Base-by-base conservation (phyloP, 2,888 invertebrate genomes). In the Archips crataeganus region DNA sequence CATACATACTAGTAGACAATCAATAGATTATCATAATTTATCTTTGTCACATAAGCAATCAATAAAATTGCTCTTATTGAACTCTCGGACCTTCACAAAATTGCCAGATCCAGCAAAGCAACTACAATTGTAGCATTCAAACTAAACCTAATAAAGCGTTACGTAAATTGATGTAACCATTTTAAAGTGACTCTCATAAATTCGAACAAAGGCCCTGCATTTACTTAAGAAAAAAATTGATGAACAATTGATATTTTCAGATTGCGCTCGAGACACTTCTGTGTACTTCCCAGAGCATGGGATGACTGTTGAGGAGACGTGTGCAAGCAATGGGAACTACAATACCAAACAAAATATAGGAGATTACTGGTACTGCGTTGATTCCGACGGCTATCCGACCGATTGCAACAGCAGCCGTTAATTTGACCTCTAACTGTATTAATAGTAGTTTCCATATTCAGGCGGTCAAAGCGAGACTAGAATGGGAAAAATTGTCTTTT, bases 221-320 rank as follows among this genome's bases (percentile, higher is more conserved):
- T 57, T 57, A 3, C 11, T 32, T 9, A 32, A n/a, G 9, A 2
- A 23, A 23, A 2, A 9, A 54, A 9, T 54, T 23, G 23, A 57
- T 32, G 9, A 45, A 23, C 0, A 45, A 45, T 45, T 23, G 23
- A 2, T 13, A 51, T 32, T 84, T 83, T 71, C 89, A 96, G 96
- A 96, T 84, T 96, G 96, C 84, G 96, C 96, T n/a, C 93, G 95
- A 72, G 96, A 96, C 84, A 88, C 90, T 34, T 86, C 87, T 76
- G 82, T 95, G 72, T 84, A 92, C 81, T 96, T 95, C 87, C 91
- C 89, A 5, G 91, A 89, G 71, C 90, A 85, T 45, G 95, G 95
- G 2, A 89, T 94, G 87, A 82, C 85, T 39, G 91, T 95, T 79
- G 87, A 90, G 8, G 91, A 94, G 80, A 84, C 86, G 15, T 96